Evolutionary conservation across 1,140 invertebrate genomes (phyloP).

Genomic region (Lepidurus packardi): DNA sequence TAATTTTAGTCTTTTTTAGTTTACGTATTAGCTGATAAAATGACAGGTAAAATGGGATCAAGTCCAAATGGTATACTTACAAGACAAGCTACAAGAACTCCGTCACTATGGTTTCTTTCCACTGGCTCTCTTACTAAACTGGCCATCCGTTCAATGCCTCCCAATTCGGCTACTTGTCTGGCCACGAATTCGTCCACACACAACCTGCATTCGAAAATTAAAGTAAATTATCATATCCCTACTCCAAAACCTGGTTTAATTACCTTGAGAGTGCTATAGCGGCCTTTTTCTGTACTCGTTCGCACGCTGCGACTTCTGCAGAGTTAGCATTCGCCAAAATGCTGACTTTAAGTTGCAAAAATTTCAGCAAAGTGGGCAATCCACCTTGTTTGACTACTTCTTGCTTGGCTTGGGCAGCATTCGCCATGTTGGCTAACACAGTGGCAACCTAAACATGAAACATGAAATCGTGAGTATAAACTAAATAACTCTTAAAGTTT

Average conservation of each 20-base stretch:
- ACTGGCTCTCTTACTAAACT: constrained; percentile 58
- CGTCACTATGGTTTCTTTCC: constrained; percentile 65
- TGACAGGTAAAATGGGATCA: too few relatives aligned
- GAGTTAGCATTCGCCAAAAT: constrained; percentile 46
- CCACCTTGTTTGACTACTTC: constrained; percentile 56
- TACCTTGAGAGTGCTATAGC: constrained; percentile 75
- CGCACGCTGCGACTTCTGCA: constrained; percentile 59
- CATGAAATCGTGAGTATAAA: background rate
- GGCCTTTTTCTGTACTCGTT: constrained; percentile 73
- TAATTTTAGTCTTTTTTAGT: too few relatives aligned
- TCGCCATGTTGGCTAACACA: constrained; percentile 71
- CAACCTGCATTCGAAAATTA: constrained; percentile 49
- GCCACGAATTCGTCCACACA: constrained; percentile 66
- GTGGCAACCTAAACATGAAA: constrained; percentile 54
- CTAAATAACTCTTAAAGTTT: background rate
- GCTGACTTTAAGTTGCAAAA: constrained; percentile 62
- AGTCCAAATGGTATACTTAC: constrained; percentile 50
- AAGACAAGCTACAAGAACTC: constrained; percentile 64
- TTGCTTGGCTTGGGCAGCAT: constrained; percentile 55
- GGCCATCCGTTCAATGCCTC: constrained; percentile 69
- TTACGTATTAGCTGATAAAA: too few relatives aligned
- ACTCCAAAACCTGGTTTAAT: constrained; percentile 28
- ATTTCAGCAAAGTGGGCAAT: constrained; percentile 65
- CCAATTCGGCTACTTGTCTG: constrained; percentile 63
- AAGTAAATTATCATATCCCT: constrained; percentile 32